Base-by-base conservation (phyloP, 2,888 invertebrate species). In the Agriopis marginaria region DNA sequence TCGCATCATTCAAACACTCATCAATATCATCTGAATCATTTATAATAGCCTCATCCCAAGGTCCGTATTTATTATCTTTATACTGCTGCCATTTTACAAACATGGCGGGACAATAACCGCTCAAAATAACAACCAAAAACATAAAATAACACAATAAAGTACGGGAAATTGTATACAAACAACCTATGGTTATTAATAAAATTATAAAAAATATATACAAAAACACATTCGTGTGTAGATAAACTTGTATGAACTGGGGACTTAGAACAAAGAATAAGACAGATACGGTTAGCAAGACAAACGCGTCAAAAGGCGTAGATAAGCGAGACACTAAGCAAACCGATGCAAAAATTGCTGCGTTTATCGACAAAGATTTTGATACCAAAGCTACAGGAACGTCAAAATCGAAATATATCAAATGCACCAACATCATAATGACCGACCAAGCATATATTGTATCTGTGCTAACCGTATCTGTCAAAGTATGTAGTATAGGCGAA, bases 371-470 rank as follows among this genome's bases (percentile, higher is more conserved):
- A 0, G 99, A 97, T 76, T 97, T 97, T 0, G 98, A 98, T 0
- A 99, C 98, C 70, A 99, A 96, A 0, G 98, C 97, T 3, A 97
- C 97, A 11, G 96, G 95, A 0, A 98, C 95, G 7, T 98, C 98
- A 84, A 99, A 99, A 86, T 99, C 98, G 84, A 97, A 98, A 85
- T 99, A 99, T 78, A 98, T 95, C 71, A 99, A 94, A 94, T 99
- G 99, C 0, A 97, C 90, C 0, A 97, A 83, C 94, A 99, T 96
- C 96, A 99, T 98, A 12, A 98, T 95, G 23, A 97, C 96, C 0
- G 99, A 96, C 95, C 97, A 98, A 1, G 98, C 98, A 83, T 98
- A 99, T 83, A 99, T 99, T 0, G 99, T 99, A 85, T 99, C 99
- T 0, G 99, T 99, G 83, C 99, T 99, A 3, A 99, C 98, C 0